These are phyloP conservation scores for Salarias fasciatus DNA, from an alignment of 2,797 vertebrate species.

Conservation along the genomic window DNA sequence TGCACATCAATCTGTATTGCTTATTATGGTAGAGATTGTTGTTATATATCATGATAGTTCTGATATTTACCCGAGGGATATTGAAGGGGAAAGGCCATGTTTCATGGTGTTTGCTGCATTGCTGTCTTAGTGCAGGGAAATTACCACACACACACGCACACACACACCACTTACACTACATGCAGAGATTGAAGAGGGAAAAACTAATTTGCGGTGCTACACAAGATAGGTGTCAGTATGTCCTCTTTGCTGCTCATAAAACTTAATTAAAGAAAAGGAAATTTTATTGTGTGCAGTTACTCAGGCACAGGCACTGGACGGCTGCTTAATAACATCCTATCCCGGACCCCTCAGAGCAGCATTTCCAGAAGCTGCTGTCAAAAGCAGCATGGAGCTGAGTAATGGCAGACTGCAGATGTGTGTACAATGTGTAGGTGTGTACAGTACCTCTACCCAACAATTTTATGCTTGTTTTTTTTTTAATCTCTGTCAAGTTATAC, in stretches of 20 bases:
- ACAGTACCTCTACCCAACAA: slow-evolving; percentile 23
- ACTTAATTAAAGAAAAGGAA: slow-evolving; percentile 82
- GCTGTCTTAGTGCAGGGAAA: slow-evolving; percentile 10
- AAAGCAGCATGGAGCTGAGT: slow-evolving; percentile 54
- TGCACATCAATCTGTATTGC: slow-evolving; percentile 10
- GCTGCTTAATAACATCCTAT: slow-evolving; percentile 70
- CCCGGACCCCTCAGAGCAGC: slow-evolving; percentile 48
- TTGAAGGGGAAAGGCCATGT: slow-evolving; percentile 18
- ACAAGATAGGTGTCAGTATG: slow-evolving; percentile 77
- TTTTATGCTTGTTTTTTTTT: slow-evolving; percentile 36
- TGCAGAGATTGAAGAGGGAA: slow-evolving; percentile 44
- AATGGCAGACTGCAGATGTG: slow-evolving; percentile 56
- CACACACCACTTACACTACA: slow-evolving; percentile 16
- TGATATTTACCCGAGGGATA: slow-evolving; percentile 12
- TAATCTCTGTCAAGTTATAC: slow-evolving; percentile 15
- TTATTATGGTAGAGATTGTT: slow-evolving; percentile 8
- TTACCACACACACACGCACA: background rate
- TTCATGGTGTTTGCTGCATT: slow-evolving; percentile 31
- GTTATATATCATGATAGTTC: slow-evolving; percentile 25
- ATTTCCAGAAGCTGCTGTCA: slow-evolving; percentile 70
- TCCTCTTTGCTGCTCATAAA: slow-evolving; percentile 77
- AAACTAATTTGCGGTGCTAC: slow-evolving; percentile 64
- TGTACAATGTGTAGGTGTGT: slow-evolving; percentile 19
- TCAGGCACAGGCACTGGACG: slow-evolving; percentile 53
- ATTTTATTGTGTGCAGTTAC: slow-evolving; percentile 75